Percentiles rank a stretch among this genome's conserved stretches.
Conservation (phyloP, 1,140 invertebrate species). For the Mamestra configurata region DNA sequence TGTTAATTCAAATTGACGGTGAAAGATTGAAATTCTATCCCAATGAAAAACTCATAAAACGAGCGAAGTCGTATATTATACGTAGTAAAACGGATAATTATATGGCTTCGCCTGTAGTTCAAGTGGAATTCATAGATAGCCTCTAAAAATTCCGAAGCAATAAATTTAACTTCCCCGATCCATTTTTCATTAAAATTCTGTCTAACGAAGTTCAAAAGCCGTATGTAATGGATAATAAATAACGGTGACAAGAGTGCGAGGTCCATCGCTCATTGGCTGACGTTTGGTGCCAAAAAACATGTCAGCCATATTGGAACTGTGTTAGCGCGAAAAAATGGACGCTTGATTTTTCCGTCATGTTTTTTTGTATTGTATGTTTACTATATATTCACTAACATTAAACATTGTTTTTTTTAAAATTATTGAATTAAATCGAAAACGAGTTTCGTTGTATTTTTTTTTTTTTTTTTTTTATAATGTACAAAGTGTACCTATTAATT, state of each 20-base stretch:
- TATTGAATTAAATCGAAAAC: too few species aligned
- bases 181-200: conserved; percentile 12
- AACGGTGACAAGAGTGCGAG: conserved; percentile 5
- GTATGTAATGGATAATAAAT: conserved; percentile 30
- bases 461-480: background rate
- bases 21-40: too few species aligned
- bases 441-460: background rate
- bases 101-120: too few species aligned
- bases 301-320: conserved; percentile 10
- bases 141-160: background rate
- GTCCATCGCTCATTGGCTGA: conserved; percentile 6
- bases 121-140: too few species aligned
- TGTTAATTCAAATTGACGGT: too few species aligned
- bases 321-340: conserved; percentile 20
- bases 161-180: conserved; percentile 9
- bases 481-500: too few species aligned
- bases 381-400: background rate
- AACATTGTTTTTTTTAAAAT: background rate
- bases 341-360: background rate
- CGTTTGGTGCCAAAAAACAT: conserved; percentile 11
- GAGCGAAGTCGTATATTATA: too few species aligned
- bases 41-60: too few species aligned
- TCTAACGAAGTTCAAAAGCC: conserved; percentile 26
- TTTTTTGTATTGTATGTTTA: conserved; percentile 25
- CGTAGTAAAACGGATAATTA: too few species aligned